Base-by-base conservation (phyloP, 2,888 invertebrate genomes). In the Agonopterix heracliana region DNA sequence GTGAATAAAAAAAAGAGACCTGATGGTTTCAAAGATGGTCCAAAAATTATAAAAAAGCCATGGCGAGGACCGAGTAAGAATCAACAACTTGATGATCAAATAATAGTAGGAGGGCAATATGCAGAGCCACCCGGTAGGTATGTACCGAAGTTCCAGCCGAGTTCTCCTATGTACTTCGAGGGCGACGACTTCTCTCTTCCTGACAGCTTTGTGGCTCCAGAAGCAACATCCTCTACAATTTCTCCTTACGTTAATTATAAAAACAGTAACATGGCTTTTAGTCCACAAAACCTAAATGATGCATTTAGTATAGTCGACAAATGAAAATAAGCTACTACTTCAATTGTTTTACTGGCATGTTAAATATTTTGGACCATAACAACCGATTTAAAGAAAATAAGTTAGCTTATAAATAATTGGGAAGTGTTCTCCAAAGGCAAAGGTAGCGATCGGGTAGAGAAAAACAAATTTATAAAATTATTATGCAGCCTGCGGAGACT, bases 221-320 rank as follows among this genome's bases (percentile, higher is more conserved):
- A 78, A 7, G 50, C 60, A 5, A 59, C 68, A 3, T 74, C 81
- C 34, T 75, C 74, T 0, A 66, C 74, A 1, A 71, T 71, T 9
- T 87, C 87, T 0, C 75, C 83, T 1, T 87, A 87, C 47, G 77
- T 80, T 1, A 87, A 87, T 53, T 86, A 87, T 58, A 86, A 83
- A 59, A 69, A 87, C 54, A 79, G 87, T 49, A 88, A 89, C 51
- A 68, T 87, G 70, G 87, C 87, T 1, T 88, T 86, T 45, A 87
- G 83, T 56, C 86, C 87, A 9, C 88, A 89, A 61, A 88, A 88
- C 51, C 58, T 86, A n/a, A 87, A 88, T 48, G 86, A 87, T 56
- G 86, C 77, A 46, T 89, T 88, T 68, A 83, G 86, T 70, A 78
- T 82, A 77, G 66, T 79, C 10, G 73, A 79, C 54, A 73, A 76